Evolutionary conservation across 2,888 invertebrate species (phyloP).

Genomic region (Drosophila barbarae): DNA sequence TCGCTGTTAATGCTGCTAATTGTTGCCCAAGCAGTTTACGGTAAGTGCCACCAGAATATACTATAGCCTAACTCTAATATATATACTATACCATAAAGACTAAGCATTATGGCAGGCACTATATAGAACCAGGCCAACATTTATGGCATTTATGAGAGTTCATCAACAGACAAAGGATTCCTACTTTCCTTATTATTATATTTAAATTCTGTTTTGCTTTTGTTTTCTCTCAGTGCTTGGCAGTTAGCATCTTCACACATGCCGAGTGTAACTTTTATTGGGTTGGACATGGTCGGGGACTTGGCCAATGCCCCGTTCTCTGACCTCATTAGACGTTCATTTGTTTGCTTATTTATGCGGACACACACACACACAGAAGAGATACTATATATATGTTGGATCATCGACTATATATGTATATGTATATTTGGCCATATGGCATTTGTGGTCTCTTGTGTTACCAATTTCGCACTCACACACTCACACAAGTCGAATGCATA

Average conservation of each 20-base stretch:
- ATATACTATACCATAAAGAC: not conserved
- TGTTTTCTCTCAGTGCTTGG: conserved; percentile 10
- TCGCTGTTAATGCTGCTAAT: conserved; percentile 68
- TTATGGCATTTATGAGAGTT: not conserved
- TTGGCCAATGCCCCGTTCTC: conserved; percentile 45
- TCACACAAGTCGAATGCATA: conserved; percentile 52
- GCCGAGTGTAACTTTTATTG: conserved; percentile 43
- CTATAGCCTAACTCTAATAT: no score
- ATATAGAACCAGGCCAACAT: not conserved
- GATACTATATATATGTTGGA: conserved; percentile 15
- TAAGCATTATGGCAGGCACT: not conserved
- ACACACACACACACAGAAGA: conserved; percentile 16
- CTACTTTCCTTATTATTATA: not conserved
- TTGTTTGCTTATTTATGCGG: conserved; percentile 63
- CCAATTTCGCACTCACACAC: conserved; percentile 39
- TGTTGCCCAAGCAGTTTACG: conserved; percentile 67
- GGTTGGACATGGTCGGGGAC: conserved; percentile 30
- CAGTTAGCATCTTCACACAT: conserved; percentile 46
- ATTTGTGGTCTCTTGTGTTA: conserved; percentile 52
- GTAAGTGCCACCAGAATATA: conserved; percentile 48
- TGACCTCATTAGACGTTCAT: conserved; percentile 68
- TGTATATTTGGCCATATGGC: conserved; percentile 34
- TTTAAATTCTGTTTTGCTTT: not conserved
- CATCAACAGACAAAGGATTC: not conserved
- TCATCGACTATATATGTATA: conserved; percentile 10